Percentiles rank a stretch among this genome's conserved stretches.
Evolutionary conservation across 1,140 invertebrate species (phyloP).

Genomic region (Rhopalosiphum maidis): DNA sequence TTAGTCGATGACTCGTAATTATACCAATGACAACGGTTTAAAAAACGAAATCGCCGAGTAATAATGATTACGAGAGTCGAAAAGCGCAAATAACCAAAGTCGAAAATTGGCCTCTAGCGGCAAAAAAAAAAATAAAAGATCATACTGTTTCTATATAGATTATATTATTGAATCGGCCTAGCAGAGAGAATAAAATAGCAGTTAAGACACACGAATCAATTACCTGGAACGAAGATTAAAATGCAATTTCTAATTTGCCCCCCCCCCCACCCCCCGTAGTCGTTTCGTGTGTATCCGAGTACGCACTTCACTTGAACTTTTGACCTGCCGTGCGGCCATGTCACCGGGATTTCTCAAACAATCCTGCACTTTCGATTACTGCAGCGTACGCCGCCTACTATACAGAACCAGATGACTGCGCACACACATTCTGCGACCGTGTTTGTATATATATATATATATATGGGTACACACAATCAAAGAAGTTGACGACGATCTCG

Average conservation of each 20-base stretch:
- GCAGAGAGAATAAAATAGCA: neutral
- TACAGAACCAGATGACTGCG: neutral
- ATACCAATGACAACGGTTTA: neutral
- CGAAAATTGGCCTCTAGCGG: neutral
- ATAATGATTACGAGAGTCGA: neutral
- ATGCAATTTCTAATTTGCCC: slow-evolving; percentile 33
- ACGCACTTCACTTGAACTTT: slow-evolving; percentile 10
- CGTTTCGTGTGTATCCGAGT: neutral
- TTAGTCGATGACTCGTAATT: neutral
- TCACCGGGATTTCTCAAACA: slow-evolving; percentile 5
- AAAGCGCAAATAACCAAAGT: neutral
- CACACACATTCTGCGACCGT: neutral
- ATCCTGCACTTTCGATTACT: slow-evolving; percentile 8
- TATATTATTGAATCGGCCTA: neutral
- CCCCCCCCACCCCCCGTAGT: neutral
- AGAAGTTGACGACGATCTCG: neutral
- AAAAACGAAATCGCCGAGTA: neutral
- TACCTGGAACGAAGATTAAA: slow-evolving; percentile 28
- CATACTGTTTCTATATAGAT: neutral
- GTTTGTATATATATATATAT: neutral
- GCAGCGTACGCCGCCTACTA: neutral
- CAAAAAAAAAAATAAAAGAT: neutral
- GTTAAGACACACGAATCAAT: slow-evolving; percentile 24
- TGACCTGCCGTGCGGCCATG: neutral
- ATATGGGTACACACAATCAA: neutral